Evolutionary conservation across 2,113 vertebrate species (phyloP).

Genomic region (Morone chrysops): DNA sequence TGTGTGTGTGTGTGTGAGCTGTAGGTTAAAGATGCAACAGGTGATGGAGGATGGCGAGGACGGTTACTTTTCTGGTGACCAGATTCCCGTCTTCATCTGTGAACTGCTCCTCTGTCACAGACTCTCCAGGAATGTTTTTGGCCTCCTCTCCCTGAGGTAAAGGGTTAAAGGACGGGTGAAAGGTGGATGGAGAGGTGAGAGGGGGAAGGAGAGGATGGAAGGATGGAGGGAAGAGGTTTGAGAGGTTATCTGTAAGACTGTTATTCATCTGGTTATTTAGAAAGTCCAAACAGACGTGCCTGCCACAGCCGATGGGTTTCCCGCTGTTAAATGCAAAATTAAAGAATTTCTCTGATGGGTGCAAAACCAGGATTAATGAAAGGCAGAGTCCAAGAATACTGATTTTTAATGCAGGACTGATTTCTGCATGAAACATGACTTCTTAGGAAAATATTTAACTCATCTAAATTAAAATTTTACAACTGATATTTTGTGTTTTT

Average conservation of each 20-base stretch:
- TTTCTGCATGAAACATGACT: not conserved
- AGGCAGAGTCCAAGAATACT: too few relatives aligned
- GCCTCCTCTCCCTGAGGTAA: constrained; percentile 92
- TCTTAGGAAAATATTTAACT: not conserved
- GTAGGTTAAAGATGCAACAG: not conserved
- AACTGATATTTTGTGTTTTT: not conserved
- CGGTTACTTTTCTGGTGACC: constrained; percentile 99
- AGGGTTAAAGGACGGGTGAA: constrained; percentile 21
- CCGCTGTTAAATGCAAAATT: not conserved
- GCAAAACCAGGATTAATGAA: too few relatives aligned
- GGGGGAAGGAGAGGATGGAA: not conserved
- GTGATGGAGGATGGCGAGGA: constrained; percentile 31
- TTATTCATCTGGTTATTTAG: constrained; percentile 13
- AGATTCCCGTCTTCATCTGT: constrained; percentile 97
- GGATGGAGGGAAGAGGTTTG: not conserved
- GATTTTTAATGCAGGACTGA: not conserved
- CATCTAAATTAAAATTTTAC: not conserved
- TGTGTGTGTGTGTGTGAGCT: not conserved
- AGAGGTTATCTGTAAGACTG: not conserved
- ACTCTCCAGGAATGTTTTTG: constrained; percentile 95
- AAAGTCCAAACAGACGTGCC: not conserved
- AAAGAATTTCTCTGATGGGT: not conserved
- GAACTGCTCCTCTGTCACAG: constrained; percentile 96
- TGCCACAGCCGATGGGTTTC: constrained; percentile 5
- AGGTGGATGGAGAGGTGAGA: constrained; percentile 37